Evolutionary conservation across 1,140 invertebrate genomes (phyloP).

Genomic region (Lerema accius): DNA sequence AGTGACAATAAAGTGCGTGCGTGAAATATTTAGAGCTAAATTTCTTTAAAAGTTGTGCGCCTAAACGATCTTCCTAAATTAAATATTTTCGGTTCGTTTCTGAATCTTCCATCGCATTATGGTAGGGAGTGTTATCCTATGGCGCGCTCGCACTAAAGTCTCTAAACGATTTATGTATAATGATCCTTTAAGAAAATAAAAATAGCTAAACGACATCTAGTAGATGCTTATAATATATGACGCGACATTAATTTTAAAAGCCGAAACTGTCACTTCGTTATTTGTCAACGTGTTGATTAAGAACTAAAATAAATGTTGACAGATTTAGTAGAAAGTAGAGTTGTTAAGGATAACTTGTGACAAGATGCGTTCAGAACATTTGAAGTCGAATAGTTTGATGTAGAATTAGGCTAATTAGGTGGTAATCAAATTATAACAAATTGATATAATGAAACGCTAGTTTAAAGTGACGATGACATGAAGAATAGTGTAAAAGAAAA

Average conservation of each 20-base stretch:
- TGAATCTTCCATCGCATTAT: constrained; percentile 50
- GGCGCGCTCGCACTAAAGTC: constrained; percentile 44
- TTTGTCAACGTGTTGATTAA: constrained; percentile 75
- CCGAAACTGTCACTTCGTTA: constrained; percentile 59
- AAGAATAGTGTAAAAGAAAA: constrained; percentile 65
- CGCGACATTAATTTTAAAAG: constrained; percentile 63
- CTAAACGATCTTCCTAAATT: constrained; percentile 42
- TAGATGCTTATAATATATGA: constrained; percentile 61
- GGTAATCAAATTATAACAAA: constrained; percentile 34
- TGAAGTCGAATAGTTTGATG: constrained; percentile 34
- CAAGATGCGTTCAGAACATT: constrained; percentile 46
- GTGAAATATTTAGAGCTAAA: constrained; percentile 43
- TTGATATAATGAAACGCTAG: constrained; percentile 33
- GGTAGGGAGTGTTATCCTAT: constrained; percentile 49
- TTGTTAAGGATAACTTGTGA: constrained; percentile 61
- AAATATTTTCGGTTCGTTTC: constrained; percentile 59
- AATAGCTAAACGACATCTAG: constrained; percentile 55
- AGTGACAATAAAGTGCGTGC: constrained; percentile 31
- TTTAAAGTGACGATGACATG: constrained; percentile 62
- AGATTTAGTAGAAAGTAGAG: constrained; percentile 61
- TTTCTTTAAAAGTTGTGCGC: constrained; percentile 56
- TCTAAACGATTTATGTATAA: constrained; percentile 55
- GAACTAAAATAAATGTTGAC: constrained; percentile 66
- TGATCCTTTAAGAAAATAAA: constrained; percentile 59
- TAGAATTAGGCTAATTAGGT: constrained; percentile 37